These are phyloP conservation scores for Ceyx cyanopectus DNA, from an alignment of 2,113 vertebrate genomes.

Conservation along the genomic window DNA sequence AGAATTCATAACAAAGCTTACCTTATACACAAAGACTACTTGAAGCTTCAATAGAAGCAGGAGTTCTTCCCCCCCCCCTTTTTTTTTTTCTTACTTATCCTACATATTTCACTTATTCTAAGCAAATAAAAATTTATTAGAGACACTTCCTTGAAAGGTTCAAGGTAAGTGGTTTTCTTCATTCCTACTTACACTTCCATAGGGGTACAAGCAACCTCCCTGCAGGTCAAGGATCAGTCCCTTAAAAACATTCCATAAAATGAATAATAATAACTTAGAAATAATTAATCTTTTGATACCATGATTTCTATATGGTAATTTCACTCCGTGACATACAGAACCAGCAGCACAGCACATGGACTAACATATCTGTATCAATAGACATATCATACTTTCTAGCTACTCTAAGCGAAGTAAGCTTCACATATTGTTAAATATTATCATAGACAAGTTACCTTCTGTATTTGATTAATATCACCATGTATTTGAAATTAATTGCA, in stretches of 20 bases:
- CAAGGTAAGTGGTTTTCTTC: neutral
- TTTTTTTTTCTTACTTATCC: neutral
- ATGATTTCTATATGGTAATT: neutral
- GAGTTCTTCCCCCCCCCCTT: neutral
- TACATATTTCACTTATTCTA: neutral
- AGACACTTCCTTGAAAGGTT: slow-evolving; percentile 2
- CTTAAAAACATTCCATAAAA: slow-evolving; percentile 36
- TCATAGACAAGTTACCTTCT: slow-evolving; percentile 78
- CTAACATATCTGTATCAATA: slow-evolving; percentile 17
- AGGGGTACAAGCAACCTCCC: slow-evolving; percentile 5
- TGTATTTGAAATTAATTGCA: slow-evolving; percentile 83
- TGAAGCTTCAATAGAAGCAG: slow-evolving; percentile 13
- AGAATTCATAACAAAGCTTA: slow-evolving; percentile 29
- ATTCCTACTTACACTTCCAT: slow-evolving; percentile 18
- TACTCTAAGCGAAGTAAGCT: slow-evolving; percentile 53
- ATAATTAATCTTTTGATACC: slow-evolving; percentile 22
- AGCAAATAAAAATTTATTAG: slow-evolving; percentile 33
- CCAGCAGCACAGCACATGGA: neutral
- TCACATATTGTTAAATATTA: slow-evolving; percentile 76
- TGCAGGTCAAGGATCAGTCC: slow-evolving; percentile 2
- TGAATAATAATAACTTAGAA: slow-evolving; percentile 2
- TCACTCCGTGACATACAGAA: neutral
- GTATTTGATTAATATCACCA: slow-evolving; percentile 79
- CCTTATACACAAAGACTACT: neutral
- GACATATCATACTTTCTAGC: slow-evolving; percentile 61